Percentiles rank a stretch among this genome's conserved stretches.
Evolutionary conservation across 1,140 invertebrate genomes (phyloP).

Genomic region (Pseudomyrmex cubaensis): DNA sequence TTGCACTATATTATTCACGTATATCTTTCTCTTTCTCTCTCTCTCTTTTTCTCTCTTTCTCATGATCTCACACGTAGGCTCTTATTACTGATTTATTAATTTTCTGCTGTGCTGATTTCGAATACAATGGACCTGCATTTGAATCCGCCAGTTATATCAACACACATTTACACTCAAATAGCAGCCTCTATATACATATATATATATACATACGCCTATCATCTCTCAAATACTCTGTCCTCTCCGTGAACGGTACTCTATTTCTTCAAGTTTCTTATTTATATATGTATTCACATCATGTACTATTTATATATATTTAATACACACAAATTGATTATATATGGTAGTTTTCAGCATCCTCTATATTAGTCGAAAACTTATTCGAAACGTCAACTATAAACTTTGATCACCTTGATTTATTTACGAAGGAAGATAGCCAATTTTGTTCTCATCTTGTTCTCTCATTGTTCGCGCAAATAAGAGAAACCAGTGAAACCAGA

Average conservation of each 20-base stretch:
- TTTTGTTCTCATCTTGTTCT: not conserved
- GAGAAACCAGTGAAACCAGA: not conserved
- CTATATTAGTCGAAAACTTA: conserved; percentile 19
- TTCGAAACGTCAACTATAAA: conserved; percentile 12
- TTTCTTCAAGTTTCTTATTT: not conserved
- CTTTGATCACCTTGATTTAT: conserved; percentile 1
- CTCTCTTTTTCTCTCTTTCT: not conserved
- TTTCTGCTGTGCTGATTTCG: conserved; percentile 54
- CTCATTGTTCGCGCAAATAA: not conserved
- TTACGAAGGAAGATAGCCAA: conserved; percentile 3
- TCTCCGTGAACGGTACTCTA: too few relatives aligned
- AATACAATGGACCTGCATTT: conserved; percentile 61
- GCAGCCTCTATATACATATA: conserved; percentile 20
- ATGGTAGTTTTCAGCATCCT: conserved; percentile 60
- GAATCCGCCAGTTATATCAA: conserved; percentile 27
- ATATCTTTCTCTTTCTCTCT: not conserved
- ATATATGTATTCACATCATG: not conserved
- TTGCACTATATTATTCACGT: conserved; percentile 62
- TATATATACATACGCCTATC: not conserved
- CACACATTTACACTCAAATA: not conserved
- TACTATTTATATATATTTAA: conserved; percentile 5
- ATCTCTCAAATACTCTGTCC: too few relatives aligned
- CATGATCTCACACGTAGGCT: conserved; percentile 55
- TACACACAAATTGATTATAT: conserved; percentile 42
- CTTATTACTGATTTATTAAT: conserved; percentile 57